Base-by-base conservation (phyloP, 2,113 vertebrate species). In the Chlamydotis undulata region DNA sequence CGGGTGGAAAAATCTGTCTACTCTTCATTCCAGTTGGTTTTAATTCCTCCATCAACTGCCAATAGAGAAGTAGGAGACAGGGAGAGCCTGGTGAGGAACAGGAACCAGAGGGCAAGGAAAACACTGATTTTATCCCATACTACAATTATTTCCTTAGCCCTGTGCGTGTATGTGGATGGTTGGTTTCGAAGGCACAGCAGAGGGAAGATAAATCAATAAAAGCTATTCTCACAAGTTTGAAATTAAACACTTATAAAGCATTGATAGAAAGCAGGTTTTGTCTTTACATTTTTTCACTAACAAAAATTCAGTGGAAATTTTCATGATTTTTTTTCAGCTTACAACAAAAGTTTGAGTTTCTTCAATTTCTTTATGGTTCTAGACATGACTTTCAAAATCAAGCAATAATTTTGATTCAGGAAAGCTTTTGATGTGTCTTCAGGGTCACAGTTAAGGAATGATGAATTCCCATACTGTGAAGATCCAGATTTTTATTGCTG, bases 181-280 rank as follows among this genome's bases (percentile, higher is more conserved):
- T 92, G 43, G 57, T 88, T 90, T 91, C 33, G 61, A 71, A 81
- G 59, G 50, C 37, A 60, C 22, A 37, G n/a, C 8, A 68, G 39
- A 90, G 25, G 24, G n/a, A 88, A 83, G 55, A 35, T 35, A 91
- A 87, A 87, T 95, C 83, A 89, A 63, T 89, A 81, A 84, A 89
- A 87, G n/a, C 63, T 83, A 18, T 81, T 89, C 49, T 83, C 17
- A 74, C 24, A n/a, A 73, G 33, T 81, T 74, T 83, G 73, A 74
- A 89, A 93, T 74, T 50, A 87, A 93, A 81, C 19, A 80, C 39
- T 75, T 56, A 39, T 16, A 41, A 81, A 91, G 24, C 14, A 43
- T 16, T 29, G 19, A 35, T 16, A 70, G 43, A 69, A 92, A 78
- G 19, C 19, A 63, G 31, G 4, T 33, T 90, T 95, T 78, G 19